Evolutionary conservation across 2,797 vertebrate species (phyloP).

Genomic region (Cossypha niveicapilla): DNA sequence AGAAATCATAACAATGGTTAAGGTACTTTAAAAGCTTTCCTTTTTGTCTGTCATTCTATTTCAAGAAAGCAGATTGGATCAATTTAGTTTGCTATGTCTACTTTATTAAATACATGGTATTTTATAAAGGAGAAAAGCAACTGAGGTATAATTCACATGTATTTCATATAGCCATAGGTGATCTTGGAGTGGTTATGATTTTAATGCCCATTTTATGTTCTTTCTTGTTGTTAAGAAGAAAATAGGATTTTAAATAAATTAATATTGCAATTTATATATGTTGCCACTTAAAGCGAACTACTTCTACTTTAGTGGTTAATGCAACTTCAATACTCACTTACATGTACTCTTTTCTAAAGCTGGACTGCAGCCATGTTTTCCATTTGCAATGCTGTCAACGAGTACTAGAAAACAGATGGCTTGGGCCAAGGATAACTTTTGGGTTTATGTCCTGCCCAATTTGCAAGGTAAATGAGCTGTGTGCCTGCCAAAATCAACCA

Average conservation of each 20-base stretch:
- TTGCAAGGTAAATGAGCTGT: slow-evolving; percentile 86
- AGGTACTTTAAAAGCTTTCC: not conserved
- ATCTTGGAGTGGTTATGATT: not conserved
- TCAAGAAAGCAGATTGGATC: not conserved
- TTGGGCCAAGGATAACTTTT: slow-evolving; percentile 97
- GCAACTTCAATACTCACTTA: not conserved
- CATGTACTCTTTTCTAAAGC: slow-evolving; percentile 69
- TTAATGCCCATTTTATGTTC: not conserved
- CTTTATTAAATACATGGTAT: not conserved
- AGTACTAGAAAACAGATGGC: slow-evolving; percentile 97
- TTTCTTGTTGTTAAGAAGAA: not conserved
- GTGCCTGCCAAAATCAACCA: not conserved
- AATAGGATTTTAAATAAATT: not conserved
- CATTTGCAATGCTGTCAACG: slow-evolving; percentile 95
- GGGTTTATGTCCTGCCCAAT: slow-evolving; percentile 99
- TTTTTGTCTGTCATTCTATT: not conserved
- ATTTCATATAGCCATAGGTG: not conserved
- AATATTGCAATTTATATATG: not conserved
- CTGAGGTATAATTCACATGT: not conserved
- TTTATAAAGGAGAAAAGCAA: not conserved
- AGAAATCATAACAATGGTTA: accelerated
- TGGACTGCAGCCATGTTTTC: slow-evolving; percentile 99
- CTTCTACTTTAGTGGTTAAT: not conserved
- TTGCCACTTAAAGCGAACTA: not conserved
- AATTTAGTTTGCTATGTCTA: not conserved